Conservation (phyloP, 2,113 vertebrate genomes). For the Mesembrinibis cayennensis region DNA sequence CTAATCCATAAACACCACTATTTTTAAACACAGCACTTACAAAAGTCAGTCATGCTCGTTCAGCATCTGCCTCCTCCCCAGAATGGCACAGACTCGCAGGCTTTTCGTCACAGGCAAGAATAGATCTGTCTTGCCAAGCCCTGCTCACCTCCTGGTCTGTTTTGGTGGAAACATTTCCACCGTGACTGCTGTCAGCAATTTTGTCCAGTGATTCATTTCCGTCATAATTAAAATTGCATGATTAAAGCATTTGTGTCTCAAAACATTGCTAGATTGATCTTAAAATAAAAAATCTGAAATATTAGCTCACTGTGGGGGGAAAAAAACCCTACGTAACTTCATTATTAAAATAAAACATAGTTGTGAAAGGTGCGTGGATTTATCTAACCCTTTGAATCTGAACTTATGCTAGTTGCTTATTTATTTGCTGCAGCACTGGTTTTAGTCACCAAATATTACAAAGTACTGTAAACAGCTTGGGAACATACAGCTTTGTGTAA, state of each 20-base stretch:
- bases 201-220: not conserved
- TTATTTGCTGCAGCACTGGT: not conserved
- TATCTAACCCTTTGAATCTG: not conserved
- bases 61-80: not conserved
- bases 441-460: not conserved
- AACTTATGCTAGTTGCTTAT: not conserved
- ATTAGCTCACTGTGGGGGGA: not conserved
- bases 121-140: not conserved
- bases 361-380: not conserved
- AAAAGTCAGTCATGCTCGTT: not conserved
- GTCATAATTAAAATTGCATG: not conserved
- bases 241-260: not conserved
- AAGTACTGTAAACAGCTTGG: not conserved
- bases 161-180: not conserved
- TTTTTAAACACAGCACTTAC: conserved; percentile 26
- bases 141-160: not conserved
- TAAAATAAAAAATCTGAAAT: not conserved
- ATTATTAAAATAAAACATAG: not conserved
- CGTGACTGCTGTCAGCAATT: not conserved
- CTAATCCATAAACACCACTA: not conserved
- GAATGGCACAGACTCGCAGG: not conserved
- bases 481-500: not conserved
- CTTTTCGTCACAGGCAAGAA: not conserved
- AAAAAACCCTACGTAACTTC: not conserved
- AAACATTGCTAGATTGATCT: not conserved